Conservation (phyloP, 2,113 vertebrate species). For the Amphiprion percula region DNA sequence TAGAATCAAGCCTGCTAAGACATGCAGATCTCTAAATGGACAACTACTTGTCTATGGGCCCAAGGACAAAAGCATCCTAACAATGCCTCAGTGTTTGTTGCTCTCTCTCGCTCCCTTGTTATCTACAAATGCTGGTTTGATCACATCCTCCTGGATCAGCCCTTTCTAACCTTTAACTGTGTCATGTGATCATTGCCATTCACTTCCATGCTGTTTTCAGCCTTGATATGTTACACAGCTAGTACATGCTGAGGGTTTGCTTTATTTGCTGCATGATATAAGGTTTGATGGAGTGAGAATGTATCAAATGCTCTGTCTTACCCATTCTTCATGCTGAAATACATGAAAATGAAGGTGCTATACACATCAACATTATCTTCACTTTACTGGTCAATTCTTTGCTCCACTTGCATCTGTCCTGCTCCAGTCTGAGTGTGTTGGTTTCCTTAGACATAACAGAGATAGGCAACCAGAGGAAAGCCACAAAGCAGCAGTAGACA, state of each 20-base stretch:
- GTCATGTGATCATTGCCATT: conserved; percentile 54
- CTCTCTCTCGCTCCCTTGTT: conserved; percentile 16
- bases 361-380: too few species aligned
- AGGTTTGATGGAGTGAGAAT: too few species aligned
- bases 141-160: conserved; percentile 36
- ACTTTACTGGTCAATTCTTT: too few species aligned
- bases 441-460: too few species aligned
- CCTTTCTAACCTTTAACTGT: conserved; percentile 40
- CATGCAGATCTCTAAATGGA: conserved; percentile 43
- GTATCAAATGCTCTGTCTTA: too few species aligned
- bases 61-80: conserved; percentile 24
- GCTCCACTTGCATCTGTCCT: too few species aligned
- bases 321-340: too few species aligned
- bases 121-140: conserved; percentile 47
- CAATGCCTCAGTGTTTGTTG: conserved; percentile 51
- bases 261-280: too few species aligned
- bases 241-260: not conserved
- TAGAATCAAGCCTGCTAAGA: conserved; percentile 53
- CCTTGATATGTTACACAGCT: not conserved
- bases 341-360: too few species aligned
- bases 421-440: too few species aligned
- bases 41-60: conserved; percentile 3
- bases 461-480: too few species aligned
- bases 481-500: too few species aligned
- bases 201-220: conserved; percentile 13